Conservation (phyloP, 2,113 vertebrate genomes). For the Mirza zaza region DNA sequence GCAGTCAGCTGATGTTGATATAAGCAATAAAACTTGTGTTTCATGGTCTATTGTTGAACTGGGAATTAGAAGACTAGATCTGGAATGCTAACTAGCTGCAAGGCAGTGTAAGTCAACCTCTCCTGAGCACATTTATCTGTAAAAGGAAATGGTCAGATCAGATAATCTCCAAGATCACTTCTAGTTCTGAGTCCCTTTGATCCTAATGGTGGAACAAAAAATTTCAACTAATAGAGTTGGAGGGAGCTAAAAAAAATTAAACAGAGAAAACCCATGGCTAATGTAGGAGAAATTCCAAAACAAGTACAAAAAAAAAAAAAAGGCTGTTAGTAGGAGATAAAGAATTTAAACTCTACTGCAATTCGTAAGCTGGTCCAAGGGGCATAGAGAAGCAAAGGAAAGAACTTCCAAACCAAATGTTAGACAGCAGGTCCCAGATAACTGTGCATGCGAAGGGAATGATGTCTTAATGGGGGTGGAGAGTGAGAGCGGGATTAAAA, state of each 20-base stretch:
- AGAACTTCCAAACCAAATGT: not conserved
- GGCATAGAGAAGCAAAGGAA: not conserved
- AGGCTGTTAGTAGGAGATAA: not conserved
- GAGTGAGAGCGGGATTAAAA: not conserved
- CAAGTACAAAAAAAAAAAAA: not conserved
- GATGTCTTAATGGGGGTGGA: not conserved
- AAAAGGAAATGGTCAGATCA: not conserved
- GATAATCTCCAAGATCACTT: not conserved
- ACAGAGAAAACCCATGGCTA: not conserved
- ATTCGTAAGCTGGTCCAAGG: not conserved
- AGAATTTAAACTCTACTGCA: not conserved
- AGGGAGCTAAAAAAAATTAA: not conserved
- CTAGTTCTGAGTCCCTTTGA: not conserved
- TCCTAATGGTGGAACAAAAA: not conserved
- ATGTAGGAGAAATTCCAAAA: not conserved
- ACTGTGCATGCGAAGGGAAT: not conserved
- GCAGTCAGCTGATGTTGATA: not conserved
- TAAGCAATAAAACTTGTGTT: not conserved
- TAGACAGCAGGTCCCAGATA: not conserved
- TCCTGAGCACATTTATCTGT: not conserved
- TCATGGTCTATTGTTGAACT: not conserved
- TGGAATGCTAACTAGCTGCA: not conserved
- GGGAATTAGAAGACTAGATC: not conserved
- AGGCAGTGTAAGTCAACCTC: accelerated
- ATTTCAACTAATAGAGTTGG: not conserved